Percentiles rank a stretch among this genome's conserved stretches.
Conservation (phyloP, 1,140 invertebrate genomes). For the Asobara japonica region DNA sequence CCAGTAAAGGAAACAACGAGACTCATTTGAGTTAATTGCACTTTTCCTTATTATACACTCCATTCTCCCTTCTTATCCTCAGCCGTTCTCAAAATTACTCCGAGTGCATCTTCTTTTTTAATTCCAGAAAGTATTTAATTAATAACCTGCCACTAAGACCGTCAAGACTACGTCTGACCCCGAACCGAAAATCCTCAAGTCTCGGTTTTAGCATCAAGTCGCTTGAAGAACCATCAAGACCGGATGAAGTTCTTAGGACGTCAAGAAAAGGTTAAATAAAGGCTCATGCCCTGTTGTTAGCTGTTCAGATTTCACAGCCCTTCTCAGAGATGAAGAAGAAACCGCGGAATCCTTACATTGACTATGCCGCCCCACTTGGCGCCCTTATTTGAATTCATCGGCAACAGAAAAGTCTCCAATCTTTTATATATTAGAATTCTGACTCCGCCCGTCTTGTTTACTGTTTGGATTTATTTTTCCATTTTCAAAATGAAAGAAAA, state of each 20-base stretch:
- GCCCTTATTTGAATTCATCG: conserved; percentile 56
- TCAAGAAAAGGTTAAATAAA: conserved; percentile 67
- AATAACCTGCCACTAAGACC: background rate
- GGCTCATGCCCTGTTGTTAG: conserved; percentile 60
- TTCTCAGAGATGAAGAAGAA: conserved; percentile 20
- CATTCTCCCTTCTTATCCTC: background rate
- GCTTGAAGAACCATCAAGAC: conserved; percentile 59
- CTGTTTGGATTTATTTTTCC: conserved; percentile 62
- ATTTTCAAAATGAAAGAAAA: background rate
- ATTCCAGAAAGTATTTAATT: background rate
- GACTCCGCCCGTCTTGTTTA: conserved; percentile 54
- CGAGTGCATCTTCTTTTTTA: conserved; percentile 2
- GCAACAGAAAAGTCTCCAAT: conserved; percentile 55
- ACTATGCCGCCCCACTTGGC: conserved; percentile 16
- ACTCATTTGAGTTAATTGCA: background rate
- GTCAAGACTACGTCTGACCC: conserved; percentile 27
- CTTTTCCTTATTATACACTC: background rate
- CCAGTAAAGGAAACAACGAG: background rate
- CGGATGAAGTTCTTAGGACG: conserved; percentile 60
- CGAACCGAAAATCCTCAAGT: background rate
- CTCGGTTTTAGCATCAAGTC: background rate
- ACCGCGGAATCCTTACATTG: background rate
- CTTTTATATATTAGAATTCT: conserved; percentile 66
- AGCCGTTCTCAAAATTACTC: background rate
- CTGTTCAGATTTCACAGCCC: conserved; percentile 63